phyloP scores from a whole-genome alignment of 2,113 vertebrate genomes.

The Boulengeromyrus knoepffleri region DNA sequence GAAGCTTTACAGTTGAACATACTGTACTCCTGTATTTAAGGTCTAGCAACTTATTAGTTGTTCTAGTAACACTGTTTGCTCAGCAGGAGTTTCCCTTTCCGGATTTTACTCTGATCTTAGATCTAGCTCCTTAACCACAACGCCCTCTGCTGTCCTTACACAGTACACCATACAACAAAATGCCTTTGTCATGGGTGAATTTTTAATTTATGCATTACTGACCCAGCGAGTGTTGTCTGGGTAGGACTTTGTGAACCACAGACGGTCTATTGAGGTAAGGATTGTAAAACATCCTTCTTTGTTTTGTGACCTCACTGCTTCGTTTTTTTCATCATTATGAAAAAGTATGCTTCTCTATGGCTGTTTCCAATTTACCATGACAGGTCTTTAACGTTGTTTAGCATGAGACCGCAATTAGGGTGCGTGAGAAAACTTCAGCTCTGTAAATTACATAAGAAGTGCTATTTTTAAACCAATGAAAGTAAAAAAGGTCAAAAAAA shows the following conservation, averaged over 20 bases:
- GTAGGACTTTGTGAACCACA: constrained; percentile 28
- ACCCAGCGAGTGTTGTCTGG: constrained; percentile 32
- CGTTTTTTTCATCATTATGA: constrained; percentile 26
- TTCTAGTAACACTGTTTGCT: neutral
- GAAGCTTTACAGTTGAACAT: neutral
- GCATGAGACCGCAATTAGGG: constrained; percentile 26
- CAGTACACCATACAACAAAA: neutral
- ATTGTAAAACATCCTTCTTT: constrained; percentile 32
- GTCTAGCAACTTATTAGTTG: neutral
- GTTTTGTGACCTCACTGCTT: constrained; percentile 34
- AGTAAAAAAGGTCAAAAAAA: neutral
- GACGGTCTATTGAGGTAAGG: constrained; percentile 25
- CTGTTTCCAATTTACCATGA: constrained; percentile 41
- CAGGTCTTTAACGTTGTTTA: constrained; percentile 18
- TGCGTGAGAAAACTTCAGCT: constrained; percentile 6
- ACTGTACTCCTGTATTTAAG: neutral
- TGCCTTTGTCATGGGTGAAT: neutral
- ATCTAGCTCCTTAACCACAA: neutral
- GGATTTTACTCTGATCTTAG: neutral
- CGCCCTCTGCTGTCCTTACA: neutral
- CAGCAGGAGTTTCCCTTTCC: neutral
- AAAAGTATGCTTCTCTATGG: constrained; percentile 13
- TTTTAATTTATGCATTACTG: neutral
- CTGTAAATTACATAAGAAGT: neutral
- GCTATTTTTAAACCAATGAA: neutral